Conservation (phyloP, 2,113 vertebrate genomes). For the Ceyx cyanopectus region DNA sequence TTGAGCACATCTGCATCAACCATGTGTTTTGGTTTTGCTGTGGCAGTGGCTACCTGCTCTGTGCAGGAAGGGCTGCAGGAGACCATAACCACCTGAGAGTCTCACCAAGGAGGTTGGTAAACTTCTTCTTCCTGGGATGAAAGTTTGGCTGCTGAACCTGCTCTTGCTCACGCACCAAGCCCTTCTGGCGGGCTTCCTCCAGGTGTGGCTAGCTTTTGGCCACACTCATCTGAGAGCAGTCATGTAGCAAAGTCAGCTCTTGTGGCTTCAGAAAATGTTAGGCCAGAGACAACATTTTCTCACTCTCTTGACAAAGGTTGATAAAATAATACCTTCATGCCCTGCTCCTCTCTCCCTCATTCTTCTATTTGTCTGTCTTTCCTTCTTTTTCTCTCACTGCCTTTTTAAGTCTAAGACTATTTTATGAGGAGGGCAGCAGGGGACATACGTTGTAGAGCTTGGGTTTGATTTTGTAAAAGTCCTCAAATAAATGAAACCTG, state of each 20-base stretch:
- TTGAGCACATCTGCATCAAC: rapidly evolving
- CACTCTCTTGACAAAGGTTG: neutral
- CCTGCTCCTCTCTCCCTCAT: neutral
- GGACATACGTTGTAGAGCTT: neutral
- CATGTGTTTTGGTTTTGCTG: rapidly evolving
- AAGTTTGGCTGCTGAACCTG: neutral
- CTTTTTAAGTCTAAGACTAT: neutral
- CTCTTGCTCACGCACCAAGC: neutral
- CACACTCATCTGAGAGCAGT: rapidly evolving
- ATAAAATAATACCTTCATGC: neutral
- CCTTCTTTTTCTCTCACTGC: neutral
- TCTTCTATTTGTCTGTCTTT: neutral
- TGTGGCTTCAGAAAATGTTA: neutral
- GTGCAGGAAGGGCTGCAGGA: neutral
- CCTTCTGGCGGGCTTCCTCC: neutral
- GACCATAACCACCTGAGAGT: rapidly evolving
- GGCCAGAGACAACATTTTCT: neutral
- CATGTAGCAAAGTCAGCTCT: neutral
- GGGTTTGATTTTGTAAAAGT: neutral
- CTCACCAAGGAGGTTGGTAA: rapidly evolving
- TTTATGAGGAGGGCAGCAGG: neutral
- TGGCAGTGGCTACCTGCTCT: rapidly evolving
- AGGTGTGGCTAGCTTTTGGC: rapidly evolving
- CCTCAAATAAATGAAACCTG: neutral
- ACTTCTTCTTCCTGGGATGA: neutral